phyloP scores from a whole-genome alignment of 2,797 vertebrate genomes.

The Eupleurogrammus muticus region DNA sequence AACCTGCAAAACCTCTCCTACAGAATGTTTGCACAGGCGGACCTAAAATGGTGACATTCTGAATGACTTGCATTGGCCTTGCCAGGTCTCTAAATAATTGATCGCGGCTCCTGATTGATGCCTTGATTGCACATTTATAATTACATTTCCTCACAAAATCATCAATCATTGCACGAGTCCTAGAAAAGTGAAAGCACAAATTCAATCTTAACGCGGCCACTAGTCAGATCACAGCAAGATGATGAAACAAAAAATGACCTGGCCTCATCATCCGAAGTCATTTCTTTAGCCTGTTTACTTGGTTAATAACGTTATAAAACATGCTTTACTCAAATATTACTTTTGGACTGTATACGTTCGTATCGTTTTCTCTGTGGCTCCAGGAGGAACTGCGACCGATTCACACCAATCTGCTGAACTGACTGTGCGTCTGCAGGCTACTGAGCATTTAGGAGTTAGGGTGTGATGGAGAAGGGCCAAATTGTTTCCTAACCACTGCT shows the following conservation, averaged over 20 bases:
- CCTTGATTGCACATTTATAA: conserved; percentile 60
- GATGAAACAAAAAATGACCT: background rate
- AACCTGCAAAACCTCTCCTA: conserved; percentile 23
- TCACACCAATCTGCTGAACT: conserved; percentile 70
- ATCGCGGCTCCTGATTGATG: conserved; percentile 61
- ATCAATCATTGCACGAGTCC: conserved; percentile 44
- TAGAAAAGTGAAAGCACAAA: conserved; percentile 36
- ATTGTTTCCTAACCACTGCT: conserved; percentile 39
- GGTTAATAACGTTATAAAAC: background rate
- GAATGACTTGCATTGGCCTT: conserved; percentile 16
- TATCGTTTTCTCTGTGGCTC: conserved; percentile 39
- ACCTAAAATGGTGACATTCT: conserved; percentile 36
- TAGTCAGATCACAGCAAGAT: conserved; percentile 1
- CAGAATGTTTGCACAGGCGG: conserved; percentile 37
- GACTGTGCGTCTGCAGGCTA: conserved; percentile 51
- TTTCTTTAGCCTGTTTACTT: too few species aligned
- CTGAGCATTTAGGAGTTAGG: conserved; percentile 46
- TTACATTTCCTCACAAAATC: conserved; percentile 50
- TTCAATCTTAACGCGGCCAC: conserved; percentile 10
- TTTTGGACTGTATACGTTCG: too few species aligned
- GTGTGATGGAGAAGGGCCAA: conserved; percentile 29
- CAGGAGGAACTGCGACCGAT: conserved; percentile 65
- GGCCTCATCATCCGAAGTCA: background rate
- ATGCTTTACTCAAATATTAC: background rate
- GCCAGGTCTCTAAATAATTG: conserved; percentile 56